Conservation (phyloP, 1,140 invertebrate genomes). For the Helicoverpa zea region DNA sequence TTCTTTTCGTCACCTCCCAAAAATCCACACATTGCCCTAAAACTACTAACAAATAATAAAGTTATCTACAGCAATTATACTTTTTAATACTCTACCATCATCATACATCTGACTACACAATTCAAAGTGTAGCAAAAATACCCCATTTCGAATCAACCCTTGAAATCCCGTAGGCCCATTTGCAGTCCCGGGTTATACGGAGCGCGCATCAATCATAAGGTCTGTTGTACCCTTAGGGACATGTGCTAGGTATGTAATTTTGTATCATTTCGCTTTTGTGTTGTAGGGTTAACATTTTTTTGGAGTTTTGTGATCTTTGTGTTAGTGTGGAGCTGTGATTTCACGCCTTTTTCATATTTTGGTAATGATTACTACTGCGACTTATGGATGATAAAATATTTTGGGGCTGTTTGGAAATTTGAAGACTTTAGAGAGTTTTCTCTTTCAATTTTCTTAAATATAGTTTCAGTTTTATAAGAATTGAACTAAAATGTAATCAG, state of each 20-base stretch:
- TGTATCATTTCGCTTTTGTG: conserved; percentile 22
- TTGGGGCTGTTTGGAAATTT: too few species aligned
- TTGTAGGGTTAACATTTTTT: conserved; percentile 19
- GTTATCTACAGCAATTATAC: too few species aligned
- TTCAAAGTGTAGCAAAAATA: background rate
- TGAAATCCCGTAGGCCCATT: conserved; percentile 50
- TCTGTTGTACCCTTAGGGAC: conserved; percentile 22
- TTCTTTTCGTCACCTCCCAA: too few species aligned
- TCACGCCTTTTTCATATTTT: too few species aligned
- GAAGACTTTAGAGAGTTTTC: too few species aligned
- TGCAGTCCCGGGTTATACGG: conserved; percentile 24
- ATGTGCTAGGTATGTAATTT: conserved; percentile 18
- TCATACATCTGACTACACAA: conserved; percentile 31
- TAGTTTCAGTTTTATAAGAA: too few species aligned
- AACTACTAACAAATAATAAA: too few species aligned
- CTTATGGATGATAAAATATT: too few species aligned
- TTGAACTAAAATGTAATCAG: too few species aligned
- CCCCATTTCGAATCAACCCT: conserved; percentile 15
- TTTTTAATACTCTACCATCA: background rate
- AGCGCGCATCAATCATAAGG: conserved; percentile 45
- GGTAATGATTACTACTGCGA: too few species aligned
- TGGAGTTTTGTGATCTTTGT: background rate
- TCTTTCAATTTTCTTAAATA: too few species aligned
- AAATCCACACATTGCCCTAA: too few species aligned
- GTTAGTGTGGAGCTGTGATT: background rate